phyloP scores from a whole-genome alignment of 2,797 vertebrate species.

The Thaleichthys pacificus region DNA sequence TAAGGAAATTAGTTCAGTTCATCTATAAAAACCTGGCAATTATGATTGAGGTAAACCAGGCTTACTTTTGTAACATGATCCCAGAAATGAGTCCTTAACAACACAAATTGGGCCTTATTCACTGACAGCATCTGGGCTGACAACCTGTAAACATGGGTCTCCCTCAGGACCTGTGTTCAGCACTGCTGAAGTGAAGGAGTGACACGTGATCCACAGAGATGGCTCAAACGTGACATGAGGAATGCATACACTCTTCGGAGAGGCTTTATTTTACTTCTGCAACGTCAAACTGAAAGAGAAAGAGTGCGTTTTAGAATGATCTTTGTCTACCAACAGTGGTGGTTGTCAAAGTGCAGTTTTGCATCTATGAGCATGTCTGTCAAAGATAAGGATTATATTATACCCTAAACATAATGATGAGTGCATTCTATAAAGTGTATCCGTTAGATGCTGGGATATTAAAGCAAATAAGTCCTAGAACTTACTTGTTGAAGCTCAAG shows the following conservation, averaged over 20 bases:
- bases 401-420: not conserved
- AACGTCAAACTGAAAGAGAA: constrained; percentile 57
- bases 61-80: not conserved
- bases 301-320: constrained; percentile 10
- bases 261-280: constrained; percentile 44
- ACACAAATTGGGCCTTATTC: not conserved
- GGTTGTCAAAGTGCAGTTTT: not conserved
- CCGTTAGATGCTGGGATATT: not conserved
- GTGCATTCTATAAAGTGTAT: not conserved
- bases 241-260: constrained; percentile 43
- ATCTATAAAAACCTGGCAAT: not conserved
- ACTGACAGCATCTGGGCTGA: not conserved
- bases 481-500: constrained; percentile 79
- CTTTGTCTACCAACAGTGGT: not conserved
- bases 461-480: constrained; percentile 2
- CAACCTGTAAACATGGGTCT: not conserved
- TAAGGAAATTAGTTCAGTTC: not conserved
- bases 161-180: not conserved
- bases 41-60: no score
- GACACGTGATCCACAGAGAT: constrained; percentile 9
- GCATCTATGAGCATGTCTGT: not conserved
- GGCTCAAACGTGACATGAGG: constrained; percentile 37
- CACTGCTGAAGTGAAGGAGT: not conserved
- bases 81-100: not conserved
- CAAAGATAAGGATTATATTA: not conserved